phyloP scores from a whole-genome alignment of 2,888 invertebrate species.

The Ophion costatus region DNA sequence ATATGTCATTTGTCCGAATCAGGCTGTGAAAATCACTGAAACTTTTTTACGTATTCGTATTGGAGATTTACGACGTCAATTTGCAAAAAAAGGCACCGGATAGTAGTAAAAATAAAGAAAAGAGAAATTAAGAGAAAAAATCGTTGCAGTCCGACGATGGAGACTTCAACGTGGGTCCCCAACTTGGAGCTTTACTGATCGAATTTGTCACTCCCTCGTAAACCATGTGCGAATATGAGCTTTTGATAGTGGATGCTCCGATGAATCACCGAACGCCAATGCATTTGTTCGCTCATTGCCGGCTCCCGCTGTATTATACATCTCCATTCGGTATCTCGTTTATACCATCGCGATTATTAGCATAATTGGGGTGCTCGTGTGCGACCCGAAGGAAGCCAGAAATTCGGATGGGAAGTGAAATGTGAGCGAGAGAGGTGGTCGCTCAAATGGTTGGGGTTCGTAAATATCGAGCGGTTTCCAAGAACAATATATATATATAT shows the following conservation, averaged over 20 bases:
- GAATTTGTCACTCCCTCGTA: background rate
- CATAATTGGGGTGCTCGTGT: conserved; percentile 71
- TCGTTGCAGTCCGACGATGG: too few relatives aligned
- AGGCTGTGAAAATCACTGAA: too few relatives aligned
- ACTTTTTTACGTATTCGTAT: too few relatives aligned
- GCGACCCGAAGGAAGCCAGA: conserved; percentile 42
- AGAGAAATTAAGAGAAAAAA: too few relatives aligned
- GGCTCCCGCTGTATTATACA: background rate
- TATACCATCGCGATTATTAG: conserved; percentile 70
- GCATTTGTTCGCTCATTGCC: conserved; percentile 28
- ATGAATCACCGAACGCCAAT: conserved; percentile 16
- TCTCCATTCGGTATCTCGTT: conserved; percentile 10
- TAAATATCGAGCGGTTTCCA: conserved; percentile 70
- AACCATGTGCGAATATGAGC: background rate
- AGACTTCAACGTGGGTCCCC: background rate
- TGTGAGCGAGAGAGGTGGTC: conserved; percentile 14
- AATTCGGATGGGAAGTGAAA: conserved; percentile 33
- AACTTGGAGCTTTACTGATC: background rate
- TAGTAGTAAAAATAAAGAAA: too few relatives aligned
- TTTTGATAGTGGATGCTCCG: background rate
- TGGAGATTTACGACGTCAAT: too few relatives aligned
- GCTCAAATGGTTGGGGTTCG: conserved; percentile 34
- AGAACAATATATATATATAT: conserved; percentile 25
- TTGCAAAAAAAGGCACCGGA: too few relatives aligned
- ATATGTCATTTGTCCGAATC: too few relatives aligned